These are phyloP conservation scores for Pelodiscus sinensis DNA, from an alignment of 2,113 vertebrate species.

Conservation along the genomic window DNA sequence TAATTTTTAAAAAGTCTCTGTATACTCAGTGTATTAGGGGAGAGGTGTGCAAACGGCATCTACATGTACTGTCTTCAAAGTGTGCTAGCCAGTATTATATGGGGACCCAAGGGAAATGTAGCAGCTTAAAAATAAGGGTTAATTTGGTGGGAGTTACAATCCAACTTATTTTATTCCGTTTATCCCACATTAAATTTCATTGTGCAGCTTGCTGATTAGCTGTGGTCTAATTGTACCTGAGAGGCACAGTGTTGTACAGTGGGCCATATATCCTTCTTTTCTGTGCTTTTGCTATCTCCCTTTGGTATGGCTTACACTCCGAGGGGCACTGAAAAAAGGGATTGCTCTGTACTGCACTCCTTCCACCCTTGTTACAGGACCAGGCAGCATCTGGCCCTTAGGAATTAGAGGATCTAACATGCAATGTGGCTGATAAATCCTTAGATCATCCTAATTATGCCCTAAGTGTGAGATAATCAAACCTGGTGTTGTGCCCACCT, in stretches of 20 bases:
- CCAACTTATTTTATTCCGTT: conserved; percentile 43
- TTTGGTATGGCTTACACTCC: neutral
- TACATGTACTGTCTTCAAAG: neutral
- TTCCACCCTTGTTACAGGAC: neutral
- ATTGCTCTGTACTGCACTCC: neutral
- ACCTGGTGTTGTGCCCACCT: conserved; percentile 23
- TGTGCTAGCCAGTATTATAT: neutral
- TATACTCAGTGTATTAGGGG: neutral
- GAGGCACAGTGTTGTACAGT: conserved; percentile 5
- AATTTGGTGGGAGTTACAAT: conserved; percentile 34
- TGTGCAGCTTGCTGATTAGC: conserved; percentile 58
- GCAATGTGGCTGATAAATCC: conserved; percentile 1
- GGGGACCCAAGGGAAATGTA: conserved; percentile 16
- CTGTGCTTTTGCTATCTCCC: conserved; percentile 19
- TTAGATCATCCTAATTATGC: conserved; percentile 46
- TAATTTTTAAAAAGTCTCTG: neutral
- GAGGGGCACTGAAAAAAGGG: neutral
- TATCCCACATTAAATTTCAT: conserved; percentile 33
- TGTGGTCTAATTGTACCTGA: conserved; percentile 52
- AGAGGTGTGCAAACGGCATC: neutral
- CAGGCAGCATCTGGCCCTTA: neutral
- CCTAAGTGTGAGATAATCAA: conserved; percentile 44
- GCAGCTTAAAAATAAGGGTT: conserved; percentile 47
- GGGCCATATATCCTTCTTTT: conserved; percentile 44
- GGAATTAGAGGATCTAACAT: neutral